A percentile compares a stretch with the other conserved stretches of the same genome.
phyloP scores from a whole-genome alignment of 2,797 vertebrate genomes.

The Menidia menidia region DNA sequence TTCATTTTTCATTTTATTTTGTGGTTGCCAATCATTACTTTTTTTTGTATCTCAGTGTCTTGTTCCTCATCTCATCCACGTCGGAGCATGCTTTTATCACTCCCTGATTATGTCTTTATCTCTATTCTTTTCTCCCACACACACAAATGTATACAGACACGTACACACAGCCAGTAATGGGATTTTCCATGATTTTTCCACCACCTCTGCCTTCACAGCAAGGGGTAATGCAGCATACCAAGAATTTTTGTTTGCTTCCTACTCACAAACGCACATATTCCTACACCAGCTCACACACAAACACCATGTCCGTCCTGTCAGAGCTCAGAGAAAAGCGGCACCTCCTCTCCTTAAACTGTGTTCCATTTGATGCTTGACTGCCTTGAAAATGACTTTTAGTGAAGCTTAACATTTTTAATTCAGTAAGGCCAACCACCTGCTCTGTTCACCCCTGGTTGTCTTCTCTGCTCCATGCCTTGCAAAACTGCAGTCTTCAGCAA shows the following conservation, averaged over 20 bases:
- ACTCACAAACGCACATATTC: neutral
- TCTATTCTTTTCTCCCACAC: neutral
- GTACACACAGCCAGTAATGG: slow-evolving; percentile 30
- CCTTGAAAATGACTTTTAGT: slow-evolving; percentile 75
- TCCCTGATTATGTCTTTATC: slow-evolving; percentile 27
- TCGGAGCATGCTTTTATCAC: slow-evolving; percentile 32
- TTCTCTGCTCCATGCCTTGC: slow-evolving; percentile 29
- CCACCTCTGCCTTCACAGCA: slow-evolving; percentile 50
- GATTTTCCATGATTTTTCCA: slow-evolving; percentile 47
- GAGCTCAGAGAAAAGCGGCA: slow-evolving; percentile 66
- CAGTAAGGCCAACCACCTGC: slow-evolving; percentile 24
- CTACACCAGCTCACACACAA: slow-evolving; percentile 5
- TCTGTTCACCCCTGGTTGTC: slow-evolving; percentile 11
- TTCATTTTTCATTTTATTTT: neutral
- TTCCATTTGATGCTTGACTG: slow-evolving; percentile 80
- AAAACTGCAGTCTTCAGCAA: slow-evolving; percentile 70
- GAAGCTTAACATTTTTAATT: slow-evolving; percentile 75
- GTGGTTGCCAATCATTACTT: neutral
- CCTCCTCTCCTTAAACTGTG: slow-evolving; percentile 68
- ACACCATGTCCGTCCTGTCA: slow-evolving; percentile 58
- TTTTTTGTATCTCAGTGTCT: neutral
- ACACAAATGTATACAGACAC: slow-evolving; percentile 6
- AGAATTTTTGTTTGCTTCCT: slow-evolving; percentile 53
- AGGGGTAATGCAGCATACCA: slow-evolving; percentile 49
- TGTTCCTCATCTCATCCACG: slow-evolving; percentile 25